These are phyloP conservation scores for Phataginus tetradactyla DNA, from an alignment of 2,797 vertebrate genomes.

Conservation along the genomic window DNA sequence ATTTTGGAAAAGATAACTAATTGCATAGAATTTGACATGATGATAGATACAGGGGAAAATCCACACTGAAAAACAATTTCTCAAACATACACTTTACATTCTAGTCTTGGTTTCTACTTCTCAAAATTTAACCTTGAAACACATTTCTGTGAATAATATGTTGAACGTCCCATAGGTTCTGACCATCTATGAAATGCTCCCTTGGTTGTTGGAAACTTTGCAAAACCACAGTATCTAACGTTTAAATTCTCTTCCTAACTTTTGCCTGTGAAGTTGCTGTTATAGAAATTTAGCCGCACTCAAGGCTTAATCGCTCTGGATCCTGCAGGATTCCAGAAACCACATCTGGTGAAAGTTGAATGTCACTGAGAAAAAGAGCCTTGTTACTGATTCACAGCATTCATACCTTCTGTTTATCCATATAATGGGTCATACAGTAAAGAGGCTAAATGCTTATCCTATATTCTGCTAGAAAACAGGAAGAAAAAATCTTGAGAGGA, in stretches of 20 bases:
- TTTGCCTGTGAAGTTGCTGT: constrained; percentile 15
- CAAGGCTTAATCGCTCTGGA: background rate
- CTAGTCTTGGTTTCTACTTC: background rate
- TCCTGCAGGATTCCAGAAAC: constrained; percentile 18
- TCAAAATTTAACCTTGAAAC: constrained; percentile 44
- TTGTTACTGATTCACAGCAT: background rate
- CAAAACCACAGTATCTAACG: constrained; percentile 3
- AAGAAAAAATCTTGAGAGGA: background rate
- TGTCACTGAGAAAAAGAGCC: background rate
- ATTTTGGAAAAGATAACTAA: constrained; percentile 20
- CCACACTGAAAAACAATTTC: background rate
- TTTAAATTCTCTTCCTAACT: constrained; percentile 28
- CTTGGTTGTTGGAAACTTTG: constrained; percentile 11
- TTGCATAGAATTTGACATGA: background rate
- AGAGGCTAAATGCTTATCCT: background rate
- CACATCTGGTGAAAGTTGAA: background rate
- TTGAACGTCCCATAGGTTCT: background rate
- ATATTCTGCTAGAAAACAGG: constrained; percentile 1
- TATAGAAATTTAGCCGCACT: background rate
- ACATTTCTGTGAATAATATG: background rate
- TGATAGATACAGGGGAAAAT: constrained; percentile 29
- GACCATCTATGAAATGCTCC: constrained; percentile 55
- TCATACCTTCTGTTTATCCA: background rate
- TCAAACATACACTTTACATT: background rate
- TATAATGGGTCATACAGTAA: background rate